These are phyloP conservation scores for Nothocercus julius DNA, from an alignment of 2,113 vertebrate genomes.

Conservation along the genomic window DNA sequence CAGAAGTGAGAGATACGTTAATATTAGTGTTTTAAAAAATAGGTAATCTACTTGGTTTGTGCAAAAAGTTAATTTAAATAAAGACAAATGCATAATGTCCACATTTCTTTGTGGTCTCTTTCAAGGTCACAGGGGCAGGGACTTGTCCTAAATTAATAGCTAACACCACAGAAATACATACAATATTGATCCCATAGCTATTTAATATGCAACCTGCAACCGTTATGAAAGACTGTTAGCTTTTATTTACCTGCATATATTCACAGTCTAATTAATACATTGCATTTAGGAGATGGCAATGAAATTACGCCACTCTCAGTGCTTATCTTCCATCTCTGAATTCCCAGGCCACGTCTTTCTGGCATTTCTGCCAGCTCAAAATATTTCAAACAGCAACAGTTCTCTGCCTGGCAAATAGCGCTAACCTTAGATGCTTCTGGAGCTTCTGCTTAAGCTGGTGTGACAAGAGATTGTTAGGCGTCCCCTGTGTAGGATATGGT, in stretches of 20 bases:
- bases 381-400: neutral
- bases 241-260: slow-evolving; percentile 1
- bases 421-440: neutral
- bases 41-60: neutral
- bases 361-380: neutral
- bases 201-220: neutral
- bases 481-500: neutral
- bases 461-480: neutral
- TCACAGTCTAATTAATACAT: neutral
- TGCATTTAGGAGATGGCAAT: neutral
- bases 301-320: neutral
- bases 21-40: neutral
- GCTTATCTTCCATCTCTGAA: neutral
- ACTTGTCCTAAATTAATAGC: neutral
- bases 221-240: neutral
- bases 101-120: neutral
- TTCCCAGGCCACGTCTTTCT: neutral
- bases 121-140: neutral
- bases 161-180: neutral
- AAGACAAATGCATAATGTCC: neutral
- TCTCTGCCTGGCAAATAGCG: neutral
- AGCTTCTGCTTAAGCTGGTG: neutral
- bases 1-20: neutral
- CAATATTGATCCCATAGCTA: neutral
- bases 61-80: neutral